Conservation (phyloP, 2,797 vertebrate genomes). For the Micrastur ruficollis region DNA sequence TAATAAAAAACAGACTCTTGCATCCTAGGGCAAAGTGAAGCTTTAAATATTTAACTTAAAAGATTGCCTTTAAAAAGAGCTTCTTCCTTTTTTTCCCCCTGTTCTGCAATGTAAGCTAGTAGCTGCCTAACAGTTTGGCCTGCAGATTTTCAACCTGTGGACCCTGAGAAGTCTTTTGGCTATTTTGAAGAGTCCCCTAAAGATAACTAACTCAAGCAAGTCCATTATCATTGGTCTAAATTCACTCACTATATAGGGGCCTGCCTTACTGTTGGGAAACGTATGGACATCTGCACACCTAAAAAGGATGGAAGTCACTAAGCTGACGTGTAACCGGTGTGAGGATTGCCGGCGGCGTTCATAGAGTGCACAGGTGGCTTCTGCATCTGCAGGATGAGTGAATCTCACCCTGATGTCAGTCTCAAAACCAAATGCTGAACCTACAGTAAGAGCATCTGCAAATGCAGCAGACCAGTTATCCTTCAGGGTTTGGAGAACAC, state of each 20-base stretch:
- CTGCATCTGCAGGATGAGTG: background rate
- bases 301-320: background rate
- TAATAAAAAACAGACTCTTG: background rate
- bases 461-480: background rate
- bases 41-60: constrained; percentile 45
- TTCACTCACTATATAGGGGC: background rate
- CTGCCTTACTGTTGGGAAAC: background rate
- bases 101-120: background rate
- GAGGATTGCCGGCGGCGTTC: background rate
- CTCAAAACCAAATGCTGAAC: background rate
- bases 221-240: background rate
- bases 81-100: rapidly evolving
- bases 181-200: background rate
- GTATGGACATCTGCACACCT: background rate
- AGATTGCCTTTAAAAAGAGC: background rate
- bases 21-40: background rate
- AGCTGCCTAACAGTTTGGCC: background rate
- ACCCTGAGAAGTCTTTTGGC: background rate
- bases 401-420: background rate
- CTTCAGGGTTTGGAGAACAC: background rate
- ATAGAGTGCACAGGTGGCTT: background rate
- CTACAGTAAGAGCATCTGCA: background rate
- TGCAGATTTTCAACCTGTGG: background rate
- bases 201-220: background rate
- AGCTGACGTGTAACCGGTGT: background rate